These are phyloP conservation scores for Otis tarda DNA, from an alignment of 2,113 vertebrate species.

Conservation along the genomic window DNA sequence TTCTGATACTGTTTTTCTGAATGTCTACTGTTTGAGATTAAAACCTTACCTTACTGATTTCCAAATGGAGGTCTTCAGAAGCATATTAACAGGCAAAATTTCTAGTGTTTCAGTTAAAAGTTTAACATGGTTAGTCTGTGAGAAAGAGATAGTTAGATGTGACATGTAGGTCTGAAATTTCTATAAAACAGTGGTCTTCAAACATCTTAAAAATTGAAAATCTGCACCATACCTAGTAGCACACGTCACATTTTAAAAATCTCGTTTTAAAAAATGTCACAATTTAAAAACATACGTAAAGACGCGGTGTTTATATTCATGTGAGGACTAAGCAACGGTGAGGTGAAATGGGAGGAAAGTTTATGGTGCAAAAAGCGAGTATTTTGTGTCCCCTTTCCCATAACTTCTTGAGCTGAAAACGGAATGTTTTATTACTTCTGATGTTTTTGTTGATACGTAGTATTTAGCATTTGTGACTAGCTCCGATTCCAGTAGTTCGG, in stretches of 20 bases:
- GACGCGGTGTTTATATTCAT: fast-evolving
- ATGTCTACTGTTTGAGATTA: background rate
- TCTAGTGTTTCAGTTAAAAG: background rate
- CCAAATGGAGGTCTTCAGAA: background rate
- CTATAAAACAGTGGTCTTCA: background rate
- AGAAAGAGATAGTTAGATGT: background rate
- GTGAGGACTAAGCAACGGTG: background rate
- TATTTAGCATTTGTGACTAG: background rate
- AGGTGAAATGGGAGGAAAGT: background rate
- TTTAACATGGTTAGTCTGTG: background rate
- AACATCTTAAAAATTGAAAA: background rate
- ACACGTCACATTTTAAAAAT: background rate
- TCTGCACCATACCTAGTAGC: background rate
- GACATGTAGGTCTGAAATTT: background rate
- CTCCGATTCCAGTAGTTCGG: fast-evolving
- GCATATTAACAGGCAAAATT: background rate
- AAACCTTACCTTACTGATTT: background rate
- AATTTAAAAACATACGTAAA: background rate
- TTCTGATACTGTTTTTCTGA: background rate
- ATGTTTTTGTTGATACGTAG: background rate
- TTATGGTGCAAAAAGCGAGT: background rate
- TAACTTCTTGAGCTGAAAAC: background rate
- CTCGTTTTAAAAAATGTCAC: background rate
- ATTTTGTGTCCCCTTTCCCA: background rate
- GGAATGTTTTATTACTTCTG: background rate